Percentiles rank a stretch among this genome's conserved stretches.
Conservation (phyloP, 1,140 invertebrate genomes). For the Saccostrea cuccullata region DNA sequence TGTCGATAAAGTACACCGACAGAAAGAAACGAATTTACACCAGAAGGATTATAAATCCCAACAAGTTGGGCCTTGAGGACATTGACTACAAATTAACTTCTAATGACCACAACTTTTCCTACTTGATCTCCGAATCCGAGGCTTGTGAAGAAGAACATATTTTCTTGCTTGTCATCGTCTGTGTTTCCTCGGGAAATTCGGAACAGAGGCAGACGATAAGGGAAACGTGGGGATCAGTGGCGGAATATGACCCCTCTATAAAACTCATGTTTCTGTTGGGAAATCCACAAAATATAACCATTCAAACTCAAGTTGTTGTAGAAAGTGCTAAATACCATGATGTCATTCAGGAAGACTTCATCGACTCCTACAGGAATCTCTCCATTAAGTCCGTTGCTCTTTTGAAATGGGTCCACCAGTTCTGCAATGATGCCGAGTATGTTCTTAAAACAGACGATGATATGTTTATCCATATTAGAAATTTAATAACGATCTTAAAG, state of each 20-base stretch:
- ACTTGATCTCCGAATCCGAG: slow-evolving; percentile 37
- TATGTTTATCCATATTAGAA: slow-evolving; percentile 78
- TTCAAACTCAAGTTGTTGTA: slow-evolving; percentile 80
- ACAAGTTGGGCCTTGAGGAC: not conserved
- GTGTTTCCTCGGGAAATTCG: slow-evolving; percentile 42
- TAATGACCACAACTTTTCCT: slow-evolving; percentile 39
- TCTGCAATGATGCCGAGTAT: slow-evolving; percentile 81
- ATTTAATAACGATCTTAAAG: slow-evolving; percentile 46
- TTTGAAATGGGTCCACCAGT: slow-evolving; percentile 87
- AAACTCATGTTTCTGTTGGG: slow-evolving; percentile 83
- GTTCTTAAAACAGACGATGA: slow-evolving; percentile 81
- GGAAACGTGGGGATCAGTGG: slow-evolving; percentile 55
- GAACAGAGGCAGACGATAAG: slow-evolving; percentile 51
- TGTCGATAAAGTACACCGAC: not conserved
- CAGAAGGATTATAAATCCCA: not conserved
- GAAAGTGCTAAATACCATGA: slow-evolving; percentile 84
- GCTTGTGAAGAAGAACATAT: slow-evolving; percentile 31
- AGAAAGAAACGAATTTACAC: not conserved
- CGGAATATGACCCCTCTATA: slow-evolving; percentile 33
- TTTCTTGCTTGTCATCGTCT: slow-evolving; percentile 49
- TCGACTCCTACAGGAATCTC: slow-evolving; percentile 89
- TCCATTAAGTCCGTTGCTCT: slow-evolving; percentile 91
- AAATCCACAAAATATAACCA: slow-evolving; percentile 76
- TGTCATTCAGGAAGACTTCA: slow-evolving; percentile 88
- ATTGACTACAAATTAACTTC: not conserved